These are phyloP conservation scores for Euphydryas editha DNA, from an alignment of 2,888 invertebrate species.

Conservation along the genomic window DNA sequence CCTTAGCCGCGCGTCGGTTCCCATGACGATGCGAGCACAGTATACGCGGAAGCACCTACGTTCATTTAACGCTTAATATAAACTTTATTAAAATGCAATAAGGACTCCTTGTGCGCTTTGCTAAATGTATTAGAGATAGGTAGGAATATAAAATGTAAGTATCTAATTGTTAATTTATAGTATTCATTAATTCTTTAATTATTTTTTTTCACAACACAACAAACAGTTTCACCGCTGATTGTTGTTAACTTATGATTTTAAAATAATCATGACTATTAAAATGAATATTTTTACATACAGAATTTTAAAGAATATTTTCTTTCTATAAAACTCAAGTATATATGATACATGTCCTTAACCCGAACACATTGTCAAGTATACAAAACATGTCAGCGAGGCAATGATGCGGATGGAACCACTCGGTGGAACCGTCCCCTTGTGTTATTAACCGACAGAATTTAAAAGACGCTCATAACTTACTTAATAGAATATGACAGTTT, in stretches of 20 bases:
- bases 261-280: too few relatives aligned
- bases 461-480: slow-evolving; percentile 26
- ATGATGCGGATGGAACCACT: slow-evolving; percentile 60
- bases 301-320: neutral
- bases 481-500: neutral
- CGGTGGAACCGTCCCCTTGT: slow-evolving; percentile 56
- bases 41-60: slow-evolving; percentile 61
- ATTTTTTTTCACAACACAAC: too few relatives aligned
- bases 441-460: slow-evolving; percentile 46
- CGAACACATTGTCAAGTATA: slow-evolving; percentile 56
- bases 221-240: too few relatives aligned
- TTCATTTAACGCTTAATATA: slow-evolving; percentile 41
- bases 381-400: slow-evolving; percentile 62
- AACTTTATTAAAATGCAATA: slow-evolving; percentile 44
- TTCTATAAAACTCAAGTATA: neutral
- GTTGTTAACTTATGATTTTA: too few relatives aligned
- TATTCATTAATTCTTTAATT: too few relatives aligned
- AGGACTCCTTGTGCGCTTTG: slow-evolving; percentile 30
- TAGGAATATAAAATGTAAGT: neutral
- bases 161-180: neutral
- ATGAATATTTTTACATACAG: too few relatives aligned
- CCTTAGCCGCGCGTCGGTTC: slow-evolving; percentile 60
- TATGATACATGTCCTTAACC: slow-evolving; percentile 40
- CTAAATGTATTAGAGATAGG: slow-evolving; percentile 7
- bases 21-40: slow-evolving; percentile 71